These are phyloP conservation scores for Lutraria rhynchaena DNA, from an alignment of 1,140 invertebrate species.

Conservation along the genomic window DNA sequence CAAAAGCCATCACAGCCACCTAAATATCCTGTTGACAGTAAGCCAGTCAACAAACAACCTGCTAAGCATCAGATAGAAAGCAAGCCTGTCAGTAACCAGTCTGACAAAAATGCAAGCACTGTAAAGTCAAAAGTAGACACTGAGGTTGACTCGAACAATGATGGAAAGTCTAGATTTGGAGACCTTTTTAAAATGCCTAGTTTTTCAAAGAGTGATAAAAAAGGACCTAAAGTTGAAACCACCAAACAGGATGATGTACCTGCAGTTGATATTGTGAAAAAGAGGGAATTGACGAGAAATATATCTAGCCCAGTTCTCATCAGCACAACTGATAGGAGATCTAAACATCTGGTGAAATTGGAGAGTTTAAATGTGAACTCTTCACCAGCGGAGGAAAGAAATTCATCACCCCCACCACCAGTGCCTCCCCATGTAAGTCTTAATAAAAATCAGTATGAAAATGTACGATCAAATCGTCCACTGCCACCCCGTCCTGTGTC, in stretches of 20 bases:
- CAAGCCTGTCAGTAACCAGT: constrained; percentile 15
- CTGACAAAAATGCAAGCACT: neutral
- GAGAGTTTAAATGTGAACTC: constrained; percentile 19
- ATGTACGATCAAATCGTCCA: constrained; percentile 26
- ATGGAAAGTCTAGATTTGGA: constrained; percentile 42
- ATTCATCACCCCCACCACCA: constrained; percentile 1
- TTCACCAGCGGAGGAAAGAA: neutral
- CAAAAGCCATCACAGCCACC: constrained; percentile 16
- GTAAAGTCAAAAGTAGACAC: neutral
- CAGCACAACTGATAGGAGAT: constrained; percentile 57
- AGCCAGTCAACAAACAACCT: neutral
- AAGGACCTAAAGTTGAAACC: neutral
- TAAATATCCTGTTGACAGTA: neutral
- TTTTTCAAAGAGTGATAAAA: constrained; percentile 47
- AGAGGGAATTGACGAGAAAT: constrained; percentile 50
- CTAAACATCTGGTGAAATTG: constrained; percentile 51
- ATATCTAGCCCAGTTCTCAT: constrained; percentile 57
- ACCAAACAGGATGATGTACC: constrained; percentile 1
- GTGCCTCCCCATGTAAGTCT: constrained; percentile 45
- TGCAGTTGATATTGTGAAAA: constrained; percentile 41
- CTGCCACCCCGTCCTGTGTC: constrained; percentile 53
- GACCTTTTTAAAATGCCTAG: constrained; percentile 51
- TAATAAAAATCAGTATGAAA: constrained; percentile 34
- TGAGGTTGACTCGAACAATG: neutral
- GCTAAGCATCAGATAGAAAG: neutral